These are phyloP conservation scores for Epinotia ramella DNA, from an alignment of 2,888 invertebrate species.

Conservation along the genomic window DNA sequence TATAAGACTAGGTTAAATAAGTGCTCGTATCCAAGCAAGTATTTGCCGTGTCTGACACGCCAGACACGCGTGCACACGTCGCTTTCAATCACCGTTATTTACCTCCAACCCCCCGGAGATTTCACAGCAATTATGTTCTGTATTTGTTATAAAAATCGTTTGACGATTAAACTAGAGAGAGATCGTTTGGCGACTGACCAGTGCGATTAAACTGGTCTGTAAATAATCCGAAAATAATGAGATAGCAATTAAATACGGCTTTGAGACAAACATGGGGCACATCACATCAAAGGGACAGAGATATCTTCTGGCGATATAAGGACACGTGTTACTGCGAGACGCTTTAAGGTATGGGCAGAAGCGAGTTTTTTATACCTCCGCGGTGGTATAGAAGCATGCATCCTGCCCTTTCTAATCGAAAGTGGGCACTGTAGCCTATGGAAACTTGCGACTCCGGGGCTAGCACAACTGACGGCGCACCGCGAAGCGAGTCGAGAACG, in stretches of 20 bases:
- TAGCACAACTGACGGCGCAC: too few relatives aligned
- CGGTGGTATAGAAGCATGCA: background rate
- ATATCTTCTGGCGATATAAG: slow-evolving; percentile 46
- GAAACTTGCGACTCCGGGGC: background rate
- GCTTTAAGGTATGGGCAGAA: background rate
- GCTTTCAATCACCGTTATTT: slow-evolving; percentile 34
- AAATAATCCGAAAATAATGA: slow-evolving; percentile 85
- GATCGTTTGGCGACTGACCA: slow-evolving; percentile 48
- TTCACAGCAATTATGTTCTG: slow-evolving; percentile 67
- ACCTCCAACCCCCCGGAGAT: slow-evolving; percentile 48
- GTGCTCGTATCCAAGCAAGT: background rate
- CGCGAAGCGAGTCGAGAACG: too few relatives aligned
- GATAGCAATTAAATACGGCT: slow-evolving; percentile 81
- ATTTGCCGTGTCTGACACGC: slow-evolving; percentile 8
- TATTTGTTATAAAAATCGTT: slow-evolving; percentile 58
- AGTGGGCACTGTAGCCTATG: background rate
- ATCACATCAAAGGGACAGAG: slow-evolving; percentile 77
- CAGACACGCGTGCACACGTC: slow-evolving; percentile 10
- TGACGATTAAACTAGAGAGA: slow-evolving; percentile 63
- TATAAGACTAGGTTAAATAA: background rate
- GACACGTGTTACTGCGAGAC: slow-evolving; percentile 59
- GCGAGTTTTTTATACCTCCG: background rate
- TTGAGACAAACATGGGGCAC: slow-evolving; percentile 74
- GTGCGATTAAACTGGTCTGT: slow-evolving; percentile 72
- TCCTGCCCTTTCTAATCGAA: background rate